A percentile compares a stretch with the other conserved stretches of the same genome.
Evolutionary conservation across 2,113 vertebrate species (phyloP).

Genomic region (Colaptes auratus): DNA sequence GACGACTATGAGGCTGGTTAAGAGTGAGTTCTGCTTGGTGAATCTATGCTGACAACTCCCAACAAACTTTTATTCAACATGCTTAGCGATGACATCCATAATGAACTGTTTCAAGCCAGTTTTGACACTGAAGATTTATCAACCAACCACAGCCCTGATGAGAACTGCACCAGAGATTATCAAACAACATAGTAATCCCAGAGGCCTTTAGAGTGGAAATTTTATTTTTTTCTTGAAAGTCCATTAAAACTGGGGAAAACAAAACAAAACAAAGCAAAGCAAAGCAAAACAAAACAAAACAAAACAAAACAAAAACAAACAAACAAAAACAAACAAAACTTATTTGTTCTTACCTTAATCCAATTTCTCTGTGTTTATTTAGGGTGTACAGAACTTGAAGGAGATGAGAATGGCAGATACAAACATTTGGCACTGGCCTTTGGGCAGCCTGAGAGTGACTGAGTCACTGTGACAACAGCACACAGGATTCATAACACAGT

Average conservation of each 20-base stretch:
- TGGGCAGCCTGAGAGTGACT: neutral
- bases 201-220: neutral
- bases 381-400: neutral
- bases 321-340: too few species aligned
- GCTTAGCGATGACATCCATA: too few species aligned
- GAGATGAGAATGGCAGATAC: neutral
- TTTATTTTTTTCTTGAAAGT: neutral
- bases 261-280: too few species aligned
- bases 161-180: neutral
- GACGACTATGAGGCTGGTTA: too few species aligned
- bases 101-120: neutral
- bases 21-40: too few species aligned
- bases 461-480: neutral
- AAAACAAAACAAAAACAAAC: too few species aligned
- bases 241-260: neutral
- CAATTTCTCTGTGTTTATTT: neutral
- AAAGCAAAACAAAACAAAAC: too few species aligned
- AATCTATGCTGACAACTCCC: too few species aligned
- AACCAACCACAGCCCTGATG: neutral
- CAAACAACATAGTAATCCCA: neutral
- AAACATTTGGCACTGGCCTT: neutral
- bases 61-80: too few species aligned
- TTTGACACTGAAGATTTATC: neutral
- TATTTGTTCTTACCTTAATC: neutral
- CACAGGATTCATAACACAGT: neutral